A percentile compares a stretch with the other conserved stretches of the same genome.
Conservation (phyloP, 1,140 invertebrate genomes). For the Rhynchophorus ferrugineus region DNA sequence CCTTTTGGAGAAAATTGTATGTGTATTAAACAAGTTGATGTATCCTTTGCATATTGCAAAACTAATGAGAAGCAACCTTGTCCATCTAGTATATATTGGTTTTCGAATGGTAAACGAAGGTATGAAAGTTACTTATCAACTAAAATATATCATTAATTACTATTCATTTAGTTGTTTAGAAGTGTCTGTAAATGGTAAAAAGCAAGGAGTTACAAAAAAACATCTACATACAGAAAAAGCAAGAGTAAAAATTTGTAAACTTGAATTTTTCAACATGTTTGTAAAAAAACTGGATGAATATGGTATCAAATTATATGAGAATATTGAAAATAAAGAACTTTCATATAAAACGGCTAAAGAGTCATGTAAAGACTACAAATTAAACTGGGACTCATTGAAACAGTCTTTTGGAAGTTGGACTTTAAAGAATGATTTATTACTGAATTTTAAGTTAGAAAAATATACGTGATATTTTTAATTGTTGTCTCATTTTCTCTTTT, state of each 20-base stretch:
- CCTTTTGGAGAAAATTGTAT: slow-evolving; percentile 34
- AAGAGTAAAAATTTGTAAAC: slow-evolving; percentile 56
- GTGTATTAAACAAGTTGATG: slow-evolving; percentile 36
- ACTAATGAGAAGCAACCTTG: slow-evolving; percentile 44
- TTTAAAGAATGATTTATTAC: slow-evolving; percentile 43
- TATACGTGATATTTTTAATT: no score
- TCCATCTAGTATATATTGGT: slow-evolving; percentile 56
- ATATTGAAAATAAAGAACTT: slow-evolving; percentile 28
- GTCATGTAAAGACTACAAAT: slow-evolving; percentile 41
- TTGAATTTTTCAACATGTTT: slow-evolving; percentile 53
- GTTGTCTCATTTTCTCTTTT: no score
- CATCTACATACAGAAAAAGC: slow-evolving; percentile 45
- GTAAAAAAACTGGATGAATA: slow-evolving; percentile 42
- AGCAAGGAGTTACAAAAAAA: slow-evolving; percentile 75
- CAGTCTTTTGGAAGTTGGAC: slow-evolving; percentile 50
- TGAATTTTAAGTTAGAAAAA: no score
- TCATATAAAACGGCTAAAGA: slow-evolving; percentile 47
- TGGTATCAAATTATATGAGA: slow-evolving; percentile 30
- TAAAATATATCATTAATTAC: slow-evolving; percentile 17
- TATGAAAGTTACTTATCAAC: slow-evolving; percentile 16
- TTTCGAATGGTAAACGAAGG: not conserved
- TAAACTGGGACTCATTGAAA: slow-evolving; percentile 45
- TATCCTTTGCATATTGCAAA: slow-evolving; percentile 44
- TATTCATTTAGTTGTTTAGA: slow-evolving; percentile 53
- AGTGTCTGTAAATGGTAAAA: slow-evolving; percentile 70